Evolutionary conservation across 2,888 invertebrate species (phyloP).

Genomic region (Orchesella flavescens): DNA sequence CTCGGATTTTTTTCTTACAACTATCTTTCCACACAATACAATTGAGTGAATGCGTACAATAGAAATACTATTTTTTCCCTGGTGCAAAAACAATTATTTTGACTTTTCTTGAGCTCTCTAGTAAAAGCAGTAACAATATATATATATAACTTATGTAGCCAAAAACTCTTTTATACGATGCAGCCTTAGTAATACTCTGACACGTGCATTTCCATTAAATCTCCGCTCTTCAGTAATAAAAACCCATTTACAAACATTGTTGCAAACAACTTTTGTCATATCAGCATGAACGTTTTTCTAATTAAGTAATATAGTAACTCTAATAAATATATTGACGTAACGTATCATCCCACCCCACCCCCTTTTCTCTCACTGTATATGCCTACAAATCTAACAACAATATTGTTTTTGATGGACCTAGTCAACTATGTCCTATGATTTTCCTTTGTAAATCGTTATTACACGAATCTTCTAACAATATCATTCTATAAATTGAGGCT

Average conservation of each 20-base stretch:
- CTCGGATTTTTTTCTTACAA: too few relatives aligned
- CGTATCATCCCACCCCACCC: too few relatives aligned
- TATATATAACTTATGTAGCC: constrained; percentile 10
- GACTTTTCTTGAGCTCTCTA: constrained; percentile 49
- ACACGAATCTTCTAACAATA: too few relatives aligned
- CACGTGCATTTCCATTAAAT: constrained; percentile 11
- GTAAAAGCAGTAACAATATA: constrained; percentile 2
- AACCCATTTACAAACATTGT: too few relatives aligned
- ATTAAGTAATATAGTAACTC: too few relatives aligned
- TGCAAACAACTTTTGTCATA: too few relatives aligned
- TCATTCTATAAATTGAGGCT: too few relatives aligned
- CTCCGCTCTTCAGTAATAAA: constrained; percentile 2
- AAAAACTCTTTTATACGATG: constrained; percentile 23
- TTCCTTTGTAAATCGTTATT: too few relatives aligned
- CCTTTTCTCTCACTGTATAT: neutral
- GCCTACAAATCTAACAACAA: constrained; percentile 33
- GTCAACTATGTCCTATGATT: neutral
- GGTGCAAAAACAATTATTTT: neutral
- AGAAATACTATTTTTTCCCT: too few relatives aligned
- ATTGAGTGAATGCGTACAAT: neutral
- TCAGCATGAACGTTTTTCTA: too few relatives aligned
- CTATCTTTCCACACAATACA: neutral
- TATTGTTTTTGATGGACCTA: neutral
- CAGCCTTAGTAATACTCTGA: constrained; percentile 60
- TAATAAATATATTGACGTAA: too few relatives aligned